phyloP scores from a whole-genome alignment of 2,113 vertebrate species.

The Nannobrachium achirus region DNA sequence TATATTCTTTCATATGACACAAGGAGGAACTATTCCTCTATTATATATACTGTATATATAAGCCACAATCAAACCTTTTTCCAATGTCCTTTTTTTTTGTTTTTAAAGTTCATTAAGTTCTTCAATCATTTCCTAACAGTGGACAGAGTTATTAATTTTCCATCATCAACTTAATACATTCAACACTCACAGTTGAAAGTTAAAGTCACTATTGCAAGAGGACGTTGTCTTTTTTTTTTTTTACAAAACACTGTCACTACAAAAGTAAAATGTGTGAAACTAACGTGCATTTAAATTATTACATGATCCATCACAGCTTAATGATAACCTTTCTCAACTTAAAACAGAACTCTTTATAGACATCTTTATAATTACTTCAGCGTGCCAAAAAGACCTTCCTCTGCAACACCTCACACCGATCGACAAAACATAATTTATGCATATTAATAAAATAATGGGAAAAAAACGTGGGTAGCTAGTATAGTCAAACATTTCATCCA shows the following conservation, averaged over 20 bases:
- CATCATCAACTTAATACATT: constrained; percentile 65
- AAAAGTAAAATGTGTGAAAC: constrained; percentile 46
- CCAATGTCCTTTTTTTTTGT: background rate
- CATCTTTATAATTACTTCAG: constrained; percentile 14
- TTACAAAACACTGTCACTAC: constrained; percentile 66
- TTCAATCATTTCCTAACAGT: constrained; percentile 38
- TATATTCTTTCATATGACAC: too few species aligned
- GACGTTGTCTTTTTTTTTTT: constrained; percentile 47
- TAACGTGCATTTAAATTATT: constrained; percentile 71
- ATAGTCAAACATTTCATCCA: constrained; percentile 39
- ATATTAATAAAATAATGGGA: constrained; percentile 55
- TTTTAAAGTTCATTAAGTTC: constrained; percentile 33
- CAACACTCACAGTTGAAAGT: constrained; percentile 59
- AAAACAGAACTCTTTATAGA: background rate
- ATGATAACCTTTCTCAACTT: constrained; percentile 11
- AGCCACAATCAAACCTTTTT: background rate
- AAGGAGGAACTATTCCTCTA: too few species aligned
- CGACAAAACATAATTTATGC: constrained; percentile 62
- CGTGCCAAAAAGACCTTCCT: constrained; percentile 15
- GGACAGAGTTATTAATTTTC: constrained; percentile 4
- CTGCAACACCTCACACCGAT: constrained; percentile 9
- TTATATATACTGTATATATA: too few species aligned
- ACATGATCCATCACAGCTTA: constrained; percentile 66
- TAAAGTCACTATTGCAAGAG: constrained; percentile 61
- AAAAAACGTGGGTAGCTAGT: constrained; percentile 28